Base-by-base conservation (phyloP, 2,797 vertebrate species). In the Euphonia xanthogaster region DNA sequence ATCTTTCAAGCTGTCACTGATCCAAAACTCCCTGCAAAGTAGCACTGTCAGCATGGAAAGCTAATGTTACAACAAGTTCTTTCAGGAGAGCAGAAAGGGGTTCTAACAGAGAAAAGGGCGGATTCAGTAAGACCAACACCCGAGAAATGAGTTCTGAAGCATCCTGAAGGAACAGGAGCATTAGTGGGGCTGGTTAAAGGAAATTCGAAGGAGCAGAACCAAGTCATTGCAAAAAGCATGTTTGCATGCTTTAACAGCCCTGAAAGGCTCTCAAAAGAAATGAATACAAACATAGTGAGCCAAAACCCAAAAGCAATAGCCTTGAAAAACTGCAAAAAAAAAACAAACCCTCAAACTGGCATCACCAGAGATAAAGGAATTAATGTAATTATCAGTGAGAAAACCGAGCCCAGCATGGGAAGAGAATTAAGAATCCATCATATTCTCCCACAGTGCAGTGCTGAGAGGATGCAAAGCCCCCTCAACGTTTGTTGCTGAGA, bases 1-100 rank as follows among this genome's bases (percentile, higher is more conserved):
- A 88, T 90, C 89, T 81, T 81, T 94, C 79, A 83, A 88, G 88
- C 62, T 97, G 94, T 86, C 91, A 90, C 90, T 48, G 79, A 91
- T 94, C 90, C 96, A 95, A 95, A 94, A 48, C 57, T 68, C 80
- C 90, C 70, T 91, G 68, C 93, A 88, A 93, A 96, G 94, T 19
- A 91, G 94, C 93, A 68, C 72, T 48, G 93, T 91, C 96, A 95
- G 94, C 89, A 93, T 2, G 33, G 87, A 78, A 91, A 78, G 82
- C 79, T 66, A 80, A 94, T 19, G 6, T 68, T 81, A 77, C 75
- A 89, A 90, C 51, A 79, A 90, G 76, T 54, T 86, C 90, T 93
- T 94, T 95, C 91, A 93, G 81, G 62, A 83, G 70, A 78, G 72
- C 33, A 81, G 48, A 87, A 91, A 61, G 51, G 58, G 66, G 44